Evolutionary conservation across 2,888 invertebrate species (phyloP).

Genomic region (Prenolepis imparis): DNA sequence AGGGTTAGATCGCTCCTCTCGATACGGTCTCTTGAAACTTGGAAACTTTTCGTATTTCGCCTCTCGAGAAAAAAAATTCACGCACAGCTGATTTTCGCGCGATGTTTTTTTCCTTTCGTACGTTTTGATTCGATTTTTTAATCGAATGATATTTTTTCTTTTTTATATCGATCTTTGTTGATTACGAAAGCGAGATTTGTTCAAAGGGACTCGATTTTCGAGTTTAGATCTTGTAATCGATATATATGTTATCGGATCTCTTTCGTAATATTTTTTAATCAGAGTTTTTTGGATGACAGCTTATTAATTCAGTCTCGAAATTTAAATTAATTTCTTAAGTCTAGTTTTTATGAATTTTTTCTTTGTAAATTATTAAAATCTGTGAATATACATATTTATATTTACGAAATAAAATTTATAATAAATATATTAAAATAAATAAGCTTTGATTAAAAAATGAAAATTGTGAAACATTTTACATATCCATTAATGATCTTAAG

Average conservation of each 20-base stretch:
- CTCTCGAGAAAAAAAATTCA: background rate
- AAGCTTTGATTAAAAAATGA: background rate
- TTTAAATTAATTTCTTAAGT: no score
- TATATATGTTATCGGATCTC: background rate
- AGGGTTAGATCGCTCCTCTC: background rate
- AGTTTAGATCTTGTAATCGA: background rate
- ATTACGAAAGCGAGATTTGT: background rate
- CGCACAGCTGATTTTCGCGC: background rate
- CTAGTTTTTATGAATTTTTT: background rate
- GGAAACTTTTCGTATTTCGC: background rate
- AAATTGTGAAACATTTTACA: background rate
- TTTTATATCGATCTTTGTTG: background rate
- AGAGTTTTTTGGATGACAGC: background rate
- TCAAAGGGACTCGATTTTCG: background rate
- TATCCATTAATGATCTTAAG: background rate
- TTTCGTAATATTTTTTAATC: background rate
- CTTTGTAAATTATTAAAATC: background rate
- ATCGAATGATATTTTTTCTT: background rate
- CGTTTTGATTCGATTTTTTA: background rate
- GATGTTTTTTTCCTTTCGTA: background rate
- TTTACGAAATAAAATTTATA: background rate
- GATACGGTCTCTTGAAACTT: background rate
- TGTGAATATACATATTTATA: background rate
- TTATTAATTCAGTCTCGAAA: background rate
- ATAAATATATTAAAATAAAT: background rate